Conservation (phyloP, 1,140 invertebrate genomes). For the Akabosia matsudoensis region DNA sequence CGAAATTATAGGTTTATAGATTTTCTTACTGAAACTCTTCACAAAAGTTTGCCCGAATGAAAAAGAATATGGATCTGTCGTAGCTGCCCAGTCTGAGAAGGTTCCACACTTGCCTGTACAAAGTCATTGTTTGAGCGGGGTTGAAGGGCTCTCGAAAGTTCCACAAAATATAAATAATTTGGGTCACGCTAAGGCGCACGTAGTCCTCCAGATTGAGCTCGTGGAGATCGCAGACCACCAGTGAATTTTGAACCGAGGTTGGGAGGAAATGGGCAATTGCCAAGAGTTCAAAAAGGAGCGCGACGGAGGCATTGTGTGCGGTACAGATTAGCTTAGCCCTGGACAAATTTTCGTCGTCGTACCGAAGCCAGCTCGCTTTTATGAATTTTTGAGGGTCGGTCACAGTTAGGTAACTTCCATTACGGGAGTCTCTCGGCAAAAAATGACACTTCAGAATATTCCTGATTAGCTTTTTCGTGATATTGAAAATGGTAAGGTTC, state of each 20-base stretch:
- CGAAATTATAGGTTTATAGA: neutral
- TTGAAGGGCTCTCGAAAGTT: conserved; percentile 1
- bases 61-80: conserved; percentile 25
- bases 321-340: conserved; percentile 37
- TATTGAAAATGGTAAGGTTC: neutral
- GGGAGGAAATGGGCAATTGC: conserved; percentile 36
- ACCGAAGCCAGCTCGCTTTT: neutral
- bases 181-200: conserved; percentile 36
- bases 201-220: conserved; percentile 12
- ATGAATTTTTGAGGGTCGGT: neutral
- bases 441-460: neutral
- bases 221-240: neutral
- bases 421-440: neutral
- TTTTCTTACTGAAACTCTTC: conserved; percentile 45
- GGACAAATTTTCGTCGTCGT: conserved; percentile 3
- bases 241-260: neutral
- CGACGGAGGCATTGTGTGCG: conserved; percentile 35
- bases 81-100: conserved; percentile 24
- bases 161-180: conserved; percentile 39
- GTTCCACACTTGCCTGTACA: conserved; percentile 37
- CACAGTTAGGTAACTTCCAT: neutral
- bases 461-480: neutral
- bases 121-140: conserved; percentile 19
- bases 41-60: conserved; percentile 34
- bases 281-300: conserved; percentile 42